A percentile compares a stretch with the other conserved stretches of the same genome.
Evolutionary conservation across 2,888 invertebrate species (phyloP).

Genomic region (Crematogaster levior): DNA sequence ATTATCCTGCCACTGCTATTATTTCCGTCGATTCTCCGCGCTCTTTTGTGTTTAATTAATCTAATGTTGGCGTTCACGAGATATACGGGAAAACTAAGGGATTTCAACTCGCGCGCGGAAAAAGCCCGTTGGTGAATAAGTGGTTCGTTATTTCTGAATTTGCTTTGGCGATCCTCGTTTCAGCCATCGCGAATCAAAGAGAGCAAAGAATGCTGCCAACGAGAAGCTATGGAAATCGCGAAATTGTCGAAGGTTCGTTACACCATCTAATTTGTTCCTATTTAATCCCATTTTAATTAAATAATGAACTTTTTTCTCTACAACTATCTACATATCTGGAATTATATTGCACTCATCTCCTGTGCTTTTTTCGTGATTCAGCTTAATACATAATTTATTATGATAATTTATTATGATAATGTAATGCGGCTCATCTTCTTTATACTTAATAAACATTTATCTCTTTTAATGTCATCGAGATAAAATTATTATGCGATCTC

Average conservation of each 20-base stretch:
- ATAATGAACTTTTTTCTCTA: too few relatives aligned
- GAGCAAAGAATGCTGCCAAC: not conserved
- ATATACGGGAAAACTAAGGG: not conserved
- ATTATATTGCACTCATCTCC: too few relatives aligned
- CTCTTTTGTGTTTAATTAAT: constrained; percentile 28
- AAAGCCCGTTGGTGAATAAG: not conserved
- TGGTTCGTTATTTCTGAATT: constrained; percentile 35
- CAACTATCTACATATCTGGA: too few relatives aligned
- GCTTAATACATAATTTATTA: too few relatives aligned
- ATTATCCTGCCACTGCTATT: not conserved
- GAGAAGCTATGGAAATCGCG: not conserved
- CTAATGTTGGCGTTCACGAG: not conserved
- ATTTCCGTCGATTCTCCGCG: not conserved
- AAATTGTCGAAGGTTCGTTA: constrained; percentile 50
- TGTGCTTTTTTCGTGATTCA: too few relatives aligned
- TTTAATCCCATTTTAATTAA: constrained; percentile 60
- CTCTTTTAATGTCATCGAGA: too few relatives aligned
- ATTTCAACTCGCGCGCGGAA: not conserved
- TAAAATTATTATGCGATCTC: too few relatives aligned
- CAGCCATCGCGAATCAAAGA: constrained; percentile 7
- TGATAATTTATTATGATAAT: too few relatives aligned
- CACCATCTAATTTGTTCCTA: constrained; percentile 31
- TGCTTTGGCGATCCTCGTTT: constrained; percentile 30
- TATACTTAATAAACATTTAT: too few relatives aligned
- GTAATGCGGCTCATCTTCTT: too few relatives aligned